A percentile compares a stretch with the other conserved stretches of the same genome.
Evolutionary conservation across 2,113 vertebrate genomes (phyloP).

Genomic region (Reinhardtius hippoglossoides): DNA sequence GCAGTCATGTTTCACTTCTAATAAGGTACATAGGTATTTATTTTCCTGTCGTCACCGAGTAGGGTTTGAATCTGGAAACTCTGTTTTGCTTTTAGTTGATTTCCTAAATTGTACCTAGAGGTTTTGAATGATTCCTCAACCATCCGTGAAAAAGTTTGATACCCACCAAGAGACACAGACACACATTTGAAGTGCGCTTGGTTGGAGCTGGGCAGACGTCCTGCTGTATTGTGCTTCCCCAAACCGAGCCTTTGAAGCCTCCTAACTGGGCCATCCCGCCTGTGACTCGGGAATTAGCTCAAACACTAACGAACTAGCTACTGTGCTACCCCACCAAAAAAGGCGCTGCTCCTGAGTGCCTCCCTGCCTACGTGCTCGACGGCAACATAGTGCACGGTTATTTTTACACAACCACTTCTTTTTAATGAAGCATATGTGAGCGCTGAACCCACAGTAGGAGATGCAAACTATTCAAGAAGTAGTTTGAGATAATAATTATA

Average conservation of each 20-base stretch:
- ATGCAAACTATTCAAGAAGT: constrained; percentile 65
- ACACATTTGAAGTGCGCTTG: constrained; percentile 55
- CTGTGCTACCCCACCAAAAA: constrained; percentile 54
- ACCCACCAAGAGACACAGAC: constrained; percentile 46
- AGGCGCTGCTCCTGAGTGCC: constrained; percentile 66
- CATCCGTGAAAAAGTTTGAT: constrained; percentile 41
- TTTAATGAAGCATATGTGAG: constrained; percentile 74
- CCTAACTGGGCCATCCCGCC: constrained; percentile 77
- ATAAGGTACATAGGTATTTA: neutral
- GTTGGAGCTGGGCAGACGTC: constrained; percentile 65
- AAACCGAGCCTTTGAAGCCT: constrained; percentile 79
- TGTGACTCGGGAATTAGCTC: constrained; percentile 77
- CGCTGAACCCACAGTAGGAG: constrained; percentile 44
- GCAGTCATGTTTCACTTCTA: constrained; percentile 7
- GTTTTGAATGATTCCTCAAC: neutral
- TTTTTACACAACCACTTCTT: constrained; percentile 70
- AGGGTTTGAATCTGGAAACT: neutral
- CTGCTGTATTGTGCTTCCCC: constrained; percentile 68
- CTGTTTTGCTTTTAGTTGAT: constrained; percentile 1
- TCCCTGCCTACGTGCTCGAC: constrained; percentile 55
- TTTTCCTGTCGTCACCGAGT: neutral
- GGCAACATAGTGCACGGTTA: constrained; percentile 60
- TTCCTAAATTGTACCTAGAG: constrained; percentile 11
- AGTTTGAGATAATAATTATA: constrained; percentile 63
- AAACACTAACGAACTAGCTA: constrained; percentile 63